These are phyloP conservation scores for Drosophila orena DNA, from an alignment of 1,140 invertebrate genomes.

Conservation along the genomic window DNA sequence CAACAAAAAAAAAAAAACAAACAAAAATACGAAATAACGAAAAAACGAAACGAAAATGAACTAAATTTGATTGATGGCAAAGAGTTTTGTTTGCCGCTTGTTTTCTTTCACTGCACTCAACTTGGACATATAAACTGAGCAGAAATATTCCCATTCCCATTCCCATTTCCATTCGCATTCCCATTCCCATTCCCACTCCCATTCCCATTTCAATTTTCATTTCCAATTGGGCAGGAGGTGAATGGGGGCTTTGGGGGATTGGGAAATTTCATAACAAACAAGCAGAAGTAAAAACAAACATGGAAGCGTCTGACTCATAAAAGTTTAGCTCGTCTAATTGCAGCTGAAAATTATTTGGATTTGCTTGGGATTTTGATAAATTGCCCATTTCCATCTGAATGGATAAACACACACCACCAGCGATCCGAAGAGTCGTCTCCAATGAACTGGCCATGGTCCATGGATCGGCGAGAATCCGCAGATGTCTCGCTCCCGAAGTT, in stretches of 20 bases:
- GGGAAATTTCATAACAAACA: slow-evolving; percentile 39
- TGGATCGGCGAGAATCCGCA: slow-evolving; percentile 5
- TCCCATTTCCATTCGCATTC: slow-evolving; percentile 33
- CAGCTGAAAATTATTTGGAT: slow-evolving; percentile 26
- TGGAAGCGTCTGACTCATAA: slow-evolving; percentile 18
- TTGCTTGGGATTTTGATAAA: slow-evolving; percentile 33
- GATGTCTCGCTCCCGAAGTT: slow-evolving; percentile 19
- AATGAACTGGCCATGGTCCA: neutral
- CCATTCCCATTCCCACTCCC: slow-evolving; percentile 19
- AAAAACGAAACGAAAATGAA: slow-evolving; percentile 7
- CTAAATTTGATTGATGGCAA: slow-evolving; percentile 47
- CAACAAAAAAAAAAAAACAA: slow-evolving; percentile 11
- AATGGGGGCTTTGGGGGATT: neutral
- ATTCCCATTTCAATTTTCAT: slow-evolving; percentile 37
- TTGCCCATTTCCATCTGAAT: slow-evolving; percentile 21
- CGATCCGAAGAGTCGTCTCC: slow-evolving; percentile 19
- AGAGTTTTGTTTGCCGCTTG: slow-evolving; percentile 22
- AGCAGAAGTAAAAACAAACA: slow-evolving; percentile 37
- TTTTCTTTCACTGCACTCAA: slow-evolving; percentile 33
- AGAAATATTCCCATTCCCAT: slow-evolving; percentile 25
- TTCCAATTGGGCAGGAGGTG: neutral
- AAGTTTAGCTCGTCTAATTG: slow-evolving; percentile 27
- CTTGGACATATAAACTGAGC: slow-evolving; percentile 33
- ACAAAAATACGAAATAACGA: slow-evolving; percentile 1
- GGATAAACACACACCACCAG: slow-evolving; percentile 5